Percentiles rank a stretch among this genome's conserved stretches.
Evolutionary conservation across 53 echinoderm and acorn worm genomes (phyloP).

Genomic region (Arbacia lixula): DNA sequence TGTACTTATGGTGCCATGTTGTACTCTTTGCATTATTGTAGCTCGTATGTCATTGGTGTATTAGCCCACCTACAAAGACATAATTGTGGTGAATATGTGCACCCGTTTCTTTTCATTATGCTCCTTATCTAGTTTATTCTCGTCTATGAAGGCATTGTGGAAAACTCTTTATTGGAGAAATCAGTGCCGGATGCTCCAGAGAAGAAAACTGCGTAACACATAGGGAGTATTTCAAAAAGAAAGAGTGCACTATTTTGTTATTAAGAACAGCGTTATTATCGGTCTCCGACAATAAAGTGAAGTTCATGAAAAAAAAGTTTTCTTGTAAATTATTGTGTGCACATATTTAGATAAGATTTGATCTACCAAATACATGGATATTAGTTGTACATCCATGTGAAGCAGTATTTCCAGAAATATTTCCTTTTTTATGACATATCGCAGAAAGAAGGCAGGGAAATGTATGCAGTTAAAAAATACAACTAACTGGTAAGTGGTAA

Average conservation of each 20-base stretch:
- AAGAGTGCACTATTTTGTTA: conserved; percentile 4
- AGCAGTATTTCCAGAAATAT: too few species aligned
- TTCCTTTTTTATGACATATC: too few species aligned
- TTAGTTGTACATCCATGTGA: too few species aligned
- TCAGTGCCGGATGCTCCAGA: conserved; percentile 21
- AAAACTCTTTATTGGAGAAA: conserved; percentile 14
- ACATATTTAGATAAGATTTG: too few species aligned
- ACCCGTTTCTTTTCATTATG: background rate
- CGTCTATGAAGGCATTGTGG: conserved; percentile 24
- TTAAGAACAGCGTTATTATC: too few species aligned
- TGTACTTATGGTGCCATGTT: background rate
- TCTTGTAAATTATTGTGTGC: too few species aligned
- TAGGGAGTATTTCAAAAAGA: background rate
- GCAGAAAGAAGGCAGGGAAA: too few species aligned
- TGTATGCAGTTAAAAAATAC: too few species aligned
- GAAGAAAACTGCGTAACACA: background rate
- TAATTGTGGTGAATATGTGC: background rate
- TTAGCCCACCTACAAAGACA: background rate
- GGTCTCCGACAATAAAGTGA: too few species aligned
- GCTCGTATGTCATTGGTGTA: background rate
- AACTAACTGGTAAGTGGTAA: too few species aligned
- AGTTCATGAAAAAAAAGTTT: too few species aligned
- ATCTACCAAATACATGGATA: too few species aligned
- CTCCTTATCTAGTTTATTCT: background rate
- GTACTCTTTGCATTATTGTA: background rate